Base-by-base conservation (phyloP, 2,888 invertebrate genomes). In the Synergus itoensis region DNA sequence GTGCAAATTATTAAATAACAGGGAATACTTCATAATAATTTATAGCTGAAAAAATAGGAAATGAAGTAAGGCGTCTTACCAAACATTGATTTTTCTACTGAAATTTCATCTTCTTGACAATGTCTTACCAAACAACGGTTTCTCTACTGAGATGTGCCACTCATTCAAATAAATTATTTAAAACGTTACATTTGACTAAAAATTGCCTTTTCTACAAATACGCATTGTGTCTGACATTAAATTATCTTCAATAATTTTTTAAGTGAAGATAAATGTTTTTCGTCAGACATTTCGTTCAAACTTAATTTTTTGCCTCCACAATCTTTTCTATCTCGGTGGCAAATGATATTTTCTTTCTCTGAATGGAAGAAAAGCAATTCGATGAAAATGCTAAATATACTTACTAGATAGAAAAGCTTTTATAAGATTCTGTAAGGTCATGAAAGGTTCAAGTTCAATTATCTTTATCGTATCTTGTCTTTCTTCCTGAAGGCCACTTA, bases 391-490 rank as follows among this genome's bases (percentile, higher is more conserved):
- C 41, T 64, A 65, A 65, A 65, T 65, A 65, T 65, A 18, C 41
- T 40, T 41, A n/a, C 18, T 4, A 65, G 11, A 40, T 41, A 41
- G 18, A 65, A 65, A 43, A n/a, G 9, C 4, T 41, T 64, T 64
- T 40, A 48, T 48, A n/a, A n/a, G 48, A 48, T 48, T 48, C 5
- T 48, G 7, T 18, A 41, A 64, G 40, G 40, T n/a, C 16, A 21
- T 67, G n/a, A 43, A 65, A 45, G 43, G 21, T 67, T 67, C 45
- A 67, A 45, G 67, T 45, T 67, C 67, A 67, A 12, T 67, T 67
- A 67, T 67, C 16, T 14, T 67, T 14, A 67, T 67, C 67, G 67
- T 45, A 4, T 67, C 28, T 18, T 14, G 45, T 45, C 43, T 12
- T 67, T 48, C 8, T 1, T 48, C 12, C 28, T 36, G 4, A 53